Evolutionary conservation across 2,888 invertebrate genomes (phyloP).

Genomic region (Lithosia quadra): DNA sequence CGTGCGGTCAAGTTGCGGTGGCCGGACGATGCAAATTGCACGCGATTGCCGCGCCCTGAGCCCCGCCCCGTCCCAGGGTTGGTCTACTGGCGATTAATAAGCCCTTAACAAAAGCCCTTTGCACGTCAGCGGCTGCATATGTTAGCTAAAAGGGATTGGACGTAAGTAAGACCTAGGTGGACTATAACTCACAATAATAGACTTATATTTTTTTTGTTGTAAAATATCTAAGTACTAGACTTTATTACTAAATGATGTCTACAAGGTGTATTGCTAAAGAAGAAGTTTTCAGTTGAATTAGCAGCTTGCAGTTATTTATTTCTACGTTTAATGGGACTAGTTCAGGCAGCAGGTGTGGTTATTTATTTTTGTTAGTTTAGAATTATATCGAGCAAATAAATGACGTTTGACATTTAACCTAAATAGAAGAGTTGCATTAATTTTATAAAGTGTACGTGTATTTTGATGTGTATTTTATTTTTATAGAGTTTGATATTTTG

Average conservation of each 20-base stretch:
- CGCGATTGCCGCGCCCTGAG: slow-evolving; percentile 49
- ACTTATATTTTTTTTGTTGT: slow-evolving; percentile 9
- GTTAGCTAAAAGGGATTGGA: slow-evolving; percentile 34
- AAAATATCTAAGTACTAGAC: slow-evolving; percentile 6
- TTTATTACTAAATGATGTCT: slow-evolving; percentile 26
- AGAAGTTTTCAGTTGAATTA: slow-evolving; percentile 6
- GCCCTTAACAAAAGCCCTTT: slow-evolving; percentile 44
- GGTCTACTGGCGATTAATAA: slow-evolving; percentile 47
- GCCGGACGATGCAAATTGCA: slow-evolving; percentile 55
- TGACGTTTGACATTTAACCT: slow-evolving; percentile 1
- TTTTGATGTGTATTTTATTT: background rate
- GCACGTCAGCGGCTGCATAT: slow-evolving; percentile 31
- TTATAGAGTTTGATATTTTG: too few species aligned
- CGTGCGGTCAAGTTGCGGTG: slow-evolving; percentile 52
- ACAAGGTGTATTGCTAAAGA: slow-evolving; percentile 11
- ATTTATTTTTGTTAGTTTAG: background rate
- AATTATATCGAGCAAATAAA: background rate
- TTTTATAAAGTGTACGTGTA: background rate
- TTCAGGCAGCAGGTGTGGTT: background rate
- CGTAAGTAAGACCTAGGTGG: slow-evolving; percentile 20
- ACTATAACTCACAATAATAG: slow-evolving; percentile 15
- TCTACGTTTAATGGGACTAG: background rate
- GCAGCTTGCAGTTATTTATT: background rate
- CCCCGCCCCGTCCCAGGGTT: slow-evolving; percentile 51
- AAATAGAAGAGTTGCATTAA: background rate